phyloP scores from a whole-genome alignment of 2,113 vertebrate genomes.

The Plecotus auritus region DNA sequence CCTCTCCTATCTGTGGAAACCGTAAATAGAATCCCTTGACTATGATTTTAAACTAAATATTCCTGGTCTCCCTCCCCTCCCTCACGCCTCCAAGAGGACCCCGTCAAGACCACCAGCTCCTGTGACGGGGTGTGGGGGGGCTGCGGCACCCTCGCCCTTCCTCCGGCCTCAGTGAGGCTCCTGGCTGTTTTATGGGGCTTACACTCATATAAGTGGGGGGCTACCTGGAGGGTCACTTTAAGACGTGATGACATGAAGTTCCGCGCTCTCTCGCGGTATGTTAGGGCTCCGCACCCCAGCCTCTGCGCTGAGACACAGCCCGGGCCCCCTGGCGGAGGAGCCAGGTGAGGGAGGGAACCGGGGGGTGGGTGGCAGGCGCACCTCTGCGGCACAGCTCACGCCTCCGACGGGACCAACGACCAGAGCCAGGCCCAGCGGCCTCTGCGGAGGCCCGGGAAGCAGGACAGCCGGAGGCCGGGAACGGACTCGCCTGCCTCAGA shows the following conservation, averaged over 20 bases:
- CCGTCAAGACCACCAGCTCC: not conserved
- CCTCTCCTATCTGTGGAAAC: not conserved
- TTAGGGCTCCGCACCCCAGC: not conserved
- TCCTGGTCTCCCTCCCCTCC: not conserved
- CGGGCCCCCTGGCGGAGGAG: not conserved
- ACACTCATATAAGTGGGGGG: not conserved
- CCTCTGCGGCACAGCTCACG: not conserved
- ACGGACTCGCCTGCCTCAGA: not conserved
- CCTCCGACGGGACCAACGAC: accelerated
- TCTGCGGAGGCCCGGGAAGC: not conserved
- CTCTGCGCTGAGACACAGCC: not conserved
- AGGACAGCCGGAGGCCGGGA: not conserved
- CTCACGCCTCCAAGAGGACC: accelerated
- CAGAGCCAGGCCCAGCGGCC: no score
- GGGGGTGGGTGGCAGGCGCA: not conserved
- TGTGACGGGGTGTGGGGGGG: no score
- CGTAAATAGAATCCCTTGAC: not conserved
- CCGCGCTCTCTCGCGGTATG: accelerated
- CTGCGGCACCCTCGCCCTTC: not conserved
- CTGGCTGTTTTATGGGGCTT: not conserved
- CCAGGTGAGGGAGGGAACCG: accelerated
- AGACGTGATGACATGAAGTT: not conserved
- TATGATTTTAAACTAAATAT: not conserved
- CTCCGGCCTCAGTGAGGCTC: not conserved
- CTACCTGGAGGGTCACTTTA: not conserved